Evolutionary conservation across 2,888 invertebrate species (phyloP).

Genomic region (Epistrophe eligans): DNA sequence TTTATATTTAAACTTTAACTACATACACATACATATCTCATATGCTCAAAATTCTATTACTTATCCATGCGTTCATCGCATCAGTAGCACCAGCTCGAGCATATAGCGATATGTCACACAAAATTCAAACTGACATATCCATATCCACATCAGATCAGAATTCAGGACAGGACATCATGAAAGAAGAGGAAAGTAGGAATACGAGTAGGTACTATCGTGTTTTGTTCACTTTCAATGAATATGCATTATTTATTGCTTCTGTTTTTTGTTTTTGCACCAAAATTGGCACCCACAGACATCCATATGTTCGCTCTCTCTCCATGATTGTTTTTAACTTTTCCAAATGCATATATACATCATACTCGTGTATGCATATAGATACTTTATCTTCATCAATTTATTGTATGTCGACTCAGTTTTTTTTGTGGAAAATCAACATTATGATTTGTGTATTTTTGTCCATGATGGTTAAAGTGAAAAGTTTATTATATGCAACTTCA

Average conservation of each 20-base stretch:
- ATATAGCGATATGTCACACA: constrained; percentile 43
- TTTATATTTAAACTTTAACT: neutral
- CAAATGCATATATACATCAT: neutral
- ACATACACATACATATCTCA: neutral
- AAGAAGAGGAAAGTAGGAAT: neutral
- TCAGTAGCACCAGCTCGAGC: constrained; percentile 36
- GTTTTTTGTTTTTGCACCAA: constrained; percentile 12
- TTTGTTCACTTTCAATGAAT: constrained; percentile 32
- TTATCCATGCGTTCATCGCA: constrained; percentile 47
- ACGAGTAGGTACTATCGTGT: neutral
- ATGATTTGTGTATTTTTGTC: constrained; percentile 13
- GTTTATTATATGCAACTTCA: neutral
- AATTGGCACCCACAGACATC: neutral
- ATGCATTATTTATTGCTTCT: constrained; percentile 27
- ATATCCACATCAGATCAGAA: constrained; percentile 28
- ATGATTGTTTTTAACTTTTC: neutral
- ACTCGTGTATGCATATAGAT: neutral
- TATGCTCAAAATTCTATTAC: constrained; percentile 10
- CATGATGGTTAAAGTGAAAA: neutral
- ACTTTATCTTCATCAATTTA: constrained; percentile 46
- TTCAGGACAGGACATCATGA: constrained; percentile 12
- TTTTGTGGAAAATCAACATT: constrained; percentile 17
- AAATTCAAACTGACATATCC: constrained; percentile 55
- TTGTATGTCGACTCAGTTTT: constrained; percentile 8
- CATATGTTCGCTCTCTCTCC: neutral